Base-by-base conservation (phyloP, 1,140 invertebrate species). In the Hylaeus anthracinus region DNA sequence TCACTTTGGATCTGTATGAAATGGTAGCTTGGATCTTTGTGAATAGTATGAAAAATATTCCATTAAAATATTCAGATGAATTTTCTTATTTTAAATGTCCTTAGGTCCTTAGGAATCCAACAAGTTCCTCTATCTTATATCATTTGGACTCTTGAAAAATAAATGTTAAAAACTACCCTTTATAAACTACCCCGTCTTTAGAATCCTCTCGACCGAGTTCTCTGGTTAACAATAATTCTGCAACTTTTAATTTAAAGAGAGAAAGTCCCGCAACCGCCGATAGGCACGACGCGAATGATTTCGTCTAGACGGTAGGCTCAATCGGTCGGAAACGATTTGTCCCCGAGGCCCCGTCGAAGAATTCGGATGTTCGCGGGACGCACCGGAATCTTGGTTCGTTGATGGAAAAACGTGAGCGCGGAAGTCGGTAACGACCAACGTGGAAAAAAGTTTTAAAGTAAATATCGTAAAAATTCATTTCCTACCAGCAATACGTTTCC, bases 401-500 rank as follows among this genome's bases (percentile, higher is more conserved):
- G 86, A 72, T 73, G 84, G 72, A 56, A 64, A 74, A 86, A 72
- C 61, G 85, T 67, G 63, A 26, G 78, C 77, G 53, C 82, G 85
- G 86, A 87, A 87, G 86, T 81, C 81, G 74, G 70, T 87, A 87
- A 87, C 85, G 85, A 84, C 78, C 78, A 48, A 51, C 73, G 58
- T 84, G 72, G 63, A 81, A 82, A 87, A 82, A 88, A 88, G 72
- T 88, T 88, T 83, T 79, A 83, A 88, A 88, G 86, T 88, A 86
- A 88, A 88, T 88, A 88, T 88, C 87, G 87, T 88, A 88, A 88
- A 88, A 86, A 88, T 88, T 88, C 86, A 88, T 88, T 88, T 88
- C 84, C 81, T 84, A 66, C 73, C 87, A 69, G 84, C 84, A 86
- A 86, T 88, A 88, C 87, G 87, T 88, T 88, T 74, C 86, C 72